Percentiles rank a stretch among this genome's conserved stretches.
Evolutionary conservation across 2,888 invertebrate genomes (phyloP).

Genomic region (Dione juno): DNA sequence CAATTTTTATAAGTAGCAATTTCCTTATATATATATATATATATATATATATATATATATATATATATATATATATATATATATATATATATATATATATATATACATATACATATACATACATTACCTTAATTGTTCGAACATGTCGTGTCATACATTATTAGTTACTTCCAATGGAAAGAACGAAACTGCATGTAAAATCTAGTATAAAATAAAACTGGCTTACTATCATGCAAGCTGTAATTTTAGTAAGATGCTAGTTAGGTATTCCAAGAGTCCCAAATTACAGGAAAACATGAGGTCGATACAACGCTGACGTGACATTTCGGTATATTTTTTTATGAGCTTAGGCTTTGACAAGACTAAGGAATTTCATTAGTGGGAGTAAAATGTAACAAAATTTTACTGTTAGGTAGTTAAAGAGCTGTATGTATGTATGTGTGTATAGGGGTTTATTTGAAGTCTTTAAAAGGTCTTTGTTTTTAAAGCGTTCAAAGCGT

Average conservation of each 20-base stretch:
- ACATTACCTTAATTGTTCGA: too few relatives aligned
- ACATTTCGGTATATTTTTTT: conserved; percentile 1
- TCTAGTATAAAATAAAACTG: not conserved
- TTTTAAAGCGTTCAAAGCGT: not conserved
- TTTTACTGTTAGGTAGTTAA: not conserved
- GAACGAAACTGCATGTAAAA: too few relatives aligned
- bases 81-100: too few relatives aligned
- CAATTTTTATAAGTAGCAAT: too few relatives aligned
- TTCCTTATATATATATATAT: too few relatives aligned
- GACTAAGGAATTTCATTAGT: conserved; percentile 5
- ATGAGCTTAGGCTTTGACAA: not conserved
- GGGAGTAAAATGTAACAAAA: not conserved
- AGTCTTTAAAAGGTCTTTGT: not conserved
- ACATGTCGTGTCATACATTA: too few relatives aligned
- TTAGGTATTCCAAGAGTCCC: conserved; percentile 27
- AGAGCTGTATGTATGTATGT: not conserved
- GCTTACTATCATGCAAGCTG: not conserved
- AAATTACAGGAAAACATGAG: conserved; percentile 24
- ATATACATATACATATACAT: too few relatives aligned
- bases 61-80: too few relatives aligned
- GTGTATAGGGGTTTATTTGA: not conserved
- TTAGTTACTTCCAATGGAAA: too few relatives aligned
- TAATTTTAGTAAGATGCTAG: conserved; percentile 15
- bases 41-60: too few relatives aligned
- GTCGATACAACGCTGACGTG: conserved; percentile 24